Percentiles rank a stretch among this genome's conserved stretches.
Evolutionary conservation across 1,140 invertebrate species (phyloP).

Genomic region (Cheumatopsyche charites): DNA sequence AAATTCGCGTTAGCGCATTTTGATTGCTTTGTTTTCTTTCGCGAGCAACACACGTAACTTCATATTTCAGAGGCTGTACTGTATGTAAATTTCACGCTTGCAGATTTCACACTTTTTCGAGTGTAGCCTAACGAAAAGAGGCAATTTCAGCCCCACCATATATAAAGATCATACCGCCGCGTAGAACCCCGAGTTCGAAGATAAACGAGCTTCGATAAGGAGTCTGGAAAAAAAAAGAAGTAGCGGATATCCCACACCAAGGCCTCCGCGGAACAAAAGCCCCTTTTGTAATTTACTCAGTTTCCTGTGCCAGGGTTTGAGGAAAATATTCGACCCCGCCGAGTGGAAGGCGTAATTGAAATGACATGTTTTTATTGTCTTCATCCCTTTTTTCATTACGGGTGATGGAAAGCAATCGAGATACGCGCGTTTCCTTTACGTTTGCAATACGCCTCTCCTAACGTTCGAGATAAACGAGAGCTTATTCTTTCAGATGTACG

Average conservation of each 20-base stretch:
- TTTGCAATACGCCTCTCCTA: slow-evolving; percentile 10
- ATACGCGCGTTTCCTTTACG: not conserved
- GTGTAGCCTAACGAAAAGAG: too few species aligned
- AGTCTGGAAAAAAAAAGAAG: slow-evolving; percentile 11
- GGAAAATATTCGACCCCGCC: slow-evolving; percentile 5
- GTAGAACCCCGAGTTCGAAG: slow-evolving; percentile 10
- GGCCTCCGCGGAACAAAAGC: not conserved
- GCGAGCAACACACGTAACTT: too few species aligned
- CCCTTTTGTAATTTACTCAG: slow-evolving; percentile 27
- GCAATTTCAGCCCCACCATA: too few species aligned
- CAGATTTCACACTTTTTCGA: too few species aligned
- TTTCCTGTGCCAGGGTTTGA: too few species aligned
- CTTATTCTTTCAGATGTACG: not conserved
- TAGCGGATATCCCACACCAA: not conserved
- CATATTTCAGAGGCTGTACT: too few species aligned
- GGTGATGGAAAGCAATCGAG: slow-evolving; percentile 25
- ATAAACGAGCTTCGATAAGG: slow-evolving; percentile 24
- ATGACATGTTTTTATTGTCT: slow-evolving; percentile 28
- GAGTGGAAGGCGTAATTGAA: slow-evolving; percentile 20
- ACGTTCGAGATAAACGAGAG: slow-evolving; percentile 1
- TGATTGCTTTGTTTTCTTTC: too few species aligned
- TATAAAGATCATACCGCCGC: not conserved
- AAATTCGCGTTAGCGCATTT: too few species aligned
- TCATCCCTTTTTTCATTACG: slow-evolving; percentile 13
- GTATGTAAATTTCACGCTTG: too few species aligned